These are phyloP conservation scores for Pseudopleuronectes americanus DNA, from an alignment of 2,797 vertebrate species.

Conservation along the genomic window DNA sequence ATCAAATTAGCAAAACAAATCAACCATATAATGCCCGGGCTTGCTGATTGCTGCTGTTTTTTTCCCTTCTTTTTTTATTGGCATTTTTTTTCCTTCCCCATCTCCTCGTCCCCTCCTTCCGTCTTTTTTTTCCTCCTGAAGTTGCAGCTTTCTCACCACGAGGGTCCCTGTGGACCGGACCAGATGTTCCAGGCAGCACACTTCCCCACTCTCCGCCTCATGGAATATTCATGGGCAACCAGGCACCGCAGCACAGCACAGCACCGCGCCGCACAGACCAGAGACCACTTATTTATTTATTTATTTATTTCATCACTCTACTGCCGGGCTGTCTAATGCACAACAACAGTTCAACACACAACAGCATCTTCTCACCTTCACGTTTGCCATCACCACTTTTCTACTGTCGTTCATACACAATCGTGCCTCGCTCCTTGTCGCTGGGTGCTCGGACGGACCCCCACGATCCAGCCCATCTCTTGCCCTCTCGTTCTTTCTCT, in stretches of 20 bases:
- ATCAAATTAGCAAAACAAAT: constrained; percentile 88
- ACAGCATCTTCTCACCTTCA: constrained; percentile 69
- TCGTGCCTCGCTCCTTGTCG: constrained; percentile 37
- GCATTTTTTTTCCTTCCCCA: constrained; percentile 62
- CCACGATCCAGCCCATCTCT: constrained; percentile 6
- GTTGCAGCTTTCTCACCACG: constrained; percentile 87
- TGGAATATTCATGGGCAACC: constrained; percentile 90
- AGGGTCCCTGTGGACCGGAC: constrained; percentile 86
- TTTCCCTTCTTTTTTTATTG: constrained; percentile 74
- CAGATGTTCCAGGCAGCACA: constrained; percentile 88
- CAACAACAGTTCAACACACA: constrained; percentile 77
- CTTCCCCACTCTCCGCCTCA: constrained; percentile 86
- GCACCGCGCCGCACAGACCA: constrained; percentile 71
- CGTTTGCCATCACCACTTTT: constrained; percentile 47
- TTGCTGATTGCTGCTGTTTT: constrained; percentile 77
- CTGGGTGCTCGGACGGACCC: constrained; percentile 16
- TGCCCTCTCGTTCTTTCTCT: constrained; percentile 8
- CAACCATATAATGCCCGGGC: constrained; percentile 83
- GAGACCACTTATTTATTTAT: constrained; percentile 83
- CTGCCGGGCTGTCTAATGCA: constrained; percentile 77
- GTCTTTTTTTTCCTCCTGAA: constrained; percentile 80
- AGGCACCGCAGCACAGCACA: constrained; percentile 78
- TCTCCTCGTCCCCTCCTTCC: constrained; percentile 42
- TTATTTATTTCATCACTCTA: constrained; percentile 84
- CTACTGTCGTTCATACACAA: constrained; percentile 49